These are phyloP conservation scores for Rhadina sibilatrix DNA, from an alignment of 2,113 vertebrate genomes.

Conservation along the genomic window DNA sequence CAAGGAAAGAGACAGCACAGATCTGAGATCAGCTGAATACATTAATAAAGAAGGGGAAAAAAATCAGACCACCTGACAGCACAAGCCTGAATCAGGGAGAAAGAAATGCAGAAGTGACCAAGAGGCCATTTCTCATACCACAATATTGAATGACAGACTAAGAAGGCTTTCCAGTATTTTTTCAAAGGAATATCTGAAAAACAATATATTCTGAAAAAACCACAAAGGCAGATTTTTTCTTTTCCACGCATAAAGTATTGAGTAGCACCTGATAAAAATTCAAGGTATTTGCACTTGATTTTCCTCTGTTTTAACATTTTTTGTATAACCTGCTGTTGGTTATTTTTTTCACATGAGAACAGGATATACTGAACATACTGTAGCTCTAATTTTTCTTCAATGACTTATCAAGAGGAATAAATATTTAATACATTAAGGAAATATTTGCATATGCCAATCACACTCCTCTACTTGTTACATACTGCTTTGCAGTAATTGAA, in stretches of 20 bases:
- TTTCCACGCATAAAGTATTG: not conserved
- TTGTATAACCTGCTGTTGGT: not conserved
- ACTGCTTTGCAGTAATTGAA: not conserved
- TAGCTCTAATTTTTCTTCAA: not conserved
- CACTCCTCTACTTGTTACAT: not conserved
- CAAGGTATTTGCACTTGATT: not conserved
- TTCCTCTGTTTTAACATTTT: not conserved
- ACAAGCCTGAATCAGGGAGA: not conserved
- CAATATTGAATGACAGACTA: not conserved
- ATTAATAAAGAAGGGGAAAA: not conserved
- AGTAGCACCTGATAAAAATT: not conserved
- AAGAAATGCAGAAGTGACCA: not conserved
- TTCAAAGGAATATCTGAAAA: not conserved
- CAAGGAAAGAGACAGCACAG: not conserved
- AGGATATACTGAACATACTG: not conserved
- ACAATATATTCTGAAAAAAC: not conserved
- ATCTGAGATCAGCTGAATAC: not conserved
- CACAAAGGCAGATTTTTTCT: not conserved
- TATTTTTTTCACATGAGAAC: not conserved
- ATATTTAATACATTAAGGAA: not conserved
- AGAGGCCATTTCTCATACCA: not conserved
- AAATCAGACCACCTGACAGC: not conserved
- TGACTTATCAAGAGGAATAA: not conserved
- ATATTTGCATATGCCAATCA: slow-evolving; percentile 3
- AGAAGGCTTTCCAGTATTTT: not conserved